A percentile compares a stretch with the other conserved stretches of the same genome.
These are phyloP conservation scores for Oedothorax gibbosus DNA, from an alignment of 1,140 invertebrate genomes.

Conservation along the genomic window DNA sequence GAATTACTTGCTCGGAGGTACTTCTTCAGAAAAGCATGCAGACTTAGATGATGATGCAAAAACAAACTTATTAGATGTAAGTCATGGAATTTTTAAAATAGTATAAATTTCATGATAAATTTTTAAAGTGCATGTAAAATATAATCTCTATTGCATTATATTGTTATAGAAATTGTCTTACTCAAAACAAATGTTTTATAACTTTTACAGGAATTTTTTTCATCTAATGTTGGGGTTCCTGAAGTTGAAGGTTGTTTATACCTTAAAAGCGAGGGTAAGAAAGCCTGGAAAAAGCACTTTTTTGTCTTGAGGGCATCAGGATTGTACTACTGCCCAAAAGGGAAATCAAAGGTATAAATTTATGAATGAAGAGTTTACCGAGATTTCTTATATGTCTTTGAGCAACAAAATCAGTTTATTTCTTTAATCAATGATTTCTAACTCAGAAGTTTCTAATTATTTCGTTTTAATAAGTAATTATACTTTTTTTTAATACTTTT, in stretches of 20 bases:
- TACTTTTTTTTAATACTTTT: not conserved
- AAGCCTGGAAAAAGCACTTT: constrained; percentile 98
- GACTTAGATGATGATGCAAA: constrained; percentile 75
- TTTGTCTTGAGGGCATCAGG: constrained; percentile 92
- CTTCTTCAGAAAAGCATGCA: constrained; percentile 72
- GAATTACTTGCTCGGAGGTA: constrained; percentile 63
- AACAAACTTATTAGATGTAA: constrained; percentile 76
- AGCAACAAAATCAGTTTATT: too few relatives aligned
- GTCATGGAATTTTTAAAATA: not conserved
- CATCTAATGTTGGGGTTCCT: constrained; percentile 74
- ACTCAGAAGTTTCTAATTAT: not conserved
- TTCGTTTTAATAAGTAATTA: not conserved
- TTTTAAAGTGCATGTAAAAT: not conserved
- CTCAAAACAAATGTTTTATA: not conserved
- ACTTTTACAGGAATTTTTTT: constrained; percentile 75
- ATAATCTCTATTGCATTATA: too few relatives aligned
- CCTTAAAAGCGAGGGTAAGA: constrained; percentile 95
- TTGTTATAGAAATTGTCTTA: too few relatives aligned
- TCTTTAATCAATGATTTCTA: too few relatives aligned
- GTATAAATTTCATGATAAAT: not conserved
- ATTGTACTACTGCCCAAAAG: constrained; percentile 95
- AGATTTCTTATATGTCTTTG: not conserved
- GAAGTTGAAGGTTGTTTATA: constrained; percentile 93
- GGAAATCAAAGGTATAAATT: constrained; percentile 75
- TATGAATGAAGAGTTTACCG: not conserved